Conservation (phyloP, 2,888 invertebrate species). For the Drosophila anomelani region DNA sequence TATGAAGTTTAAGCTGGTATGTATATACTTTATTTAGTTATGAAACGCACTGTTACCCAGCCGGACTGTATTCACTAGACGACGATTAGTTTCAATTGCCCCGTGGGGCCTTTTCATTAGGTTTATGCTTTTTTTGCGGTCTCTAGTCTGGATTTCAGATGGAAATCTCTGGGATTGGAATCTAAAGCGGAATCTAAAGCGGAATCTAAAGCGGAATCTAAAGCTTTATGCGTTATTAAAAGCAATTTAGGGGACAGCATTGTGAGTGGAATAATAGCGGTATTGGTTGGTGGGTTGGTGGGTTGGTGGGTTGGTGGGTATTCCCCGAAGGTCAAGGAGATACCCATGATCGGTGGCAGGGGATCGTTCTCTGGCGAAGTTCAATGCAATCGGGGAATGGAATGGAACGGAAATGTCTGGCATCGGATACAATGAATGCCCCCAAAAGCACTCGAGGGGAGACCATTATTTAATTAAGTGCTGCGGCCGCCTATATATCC, state of each 20-base stretch:
- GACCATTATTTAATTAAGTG: constrained; percentile 70
- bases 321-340: constrained; percentile 38
- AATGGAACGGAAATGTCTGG: constrained; percentile 68
- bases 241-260: constrained; percentile 58
- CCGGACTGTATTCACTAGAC: constrained; percentile 36
- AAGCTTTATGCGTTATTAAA: constrained; percentile 62
- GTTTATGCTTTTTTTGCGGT: constrained; percentile 23
- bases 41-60: constrained; percentile 26
- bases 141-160: background rate
- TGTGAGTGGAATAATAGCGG: background rate
- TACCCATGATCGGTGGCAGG: constrained; percentile 5
- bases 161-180: constrained; percentile 17
- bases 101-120: constrained; percentile 58
- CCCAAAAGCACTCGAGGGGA: constrained; percentile 22
- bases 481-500: constrained; percentile 18
- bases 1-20: background rate
- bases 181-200: constrained; percentile 4
- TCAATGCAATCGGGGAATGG: constrained; percentile 39
- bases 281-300: background rate
- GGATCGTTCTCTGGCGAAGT: constrained; percentile 20
- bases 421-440: constrained; percentile 57
- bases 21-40: background rate
- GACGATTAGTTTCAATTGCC: constrained; percentile 72
- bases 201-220: constrained; percentile 2
- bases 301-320: constrained; percentile 10